phyloP scores from a whole-genome alignment of 2,888 invertebrate genomes.

The Cephalotes varians region DNA sequence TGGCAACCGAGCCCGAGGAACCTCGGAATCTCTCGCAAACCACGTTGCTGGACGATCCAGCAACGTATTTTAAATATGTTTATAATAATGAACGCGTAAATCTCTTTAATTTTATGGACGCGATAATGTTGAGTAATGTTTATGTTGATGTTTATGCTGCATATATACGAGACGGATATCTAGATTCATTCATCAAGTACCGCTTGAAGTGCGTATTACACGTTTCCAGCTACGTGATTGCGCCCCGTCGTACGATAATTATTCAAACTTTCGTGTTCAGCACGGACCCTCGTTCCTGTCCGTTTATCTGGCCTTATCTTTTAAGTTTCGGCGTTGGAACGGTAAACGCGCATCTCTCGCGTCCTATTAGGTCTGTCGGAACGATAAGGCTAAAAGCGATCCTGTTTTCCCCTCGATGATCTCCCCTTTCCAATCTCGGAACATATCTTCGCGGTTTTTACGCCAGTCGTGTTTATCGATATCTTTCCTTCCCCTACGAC shows the following conservation, averaged over 20 bases:
- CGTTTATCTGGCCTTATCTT: slow-evolving; percentile 62
- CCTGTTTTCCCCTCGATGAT: slow-evolving; percentile 58
- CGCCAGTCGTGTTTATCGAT: slow-evolving; percentile 50
- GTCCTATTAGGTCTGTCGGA: slow-evolving; percentile 65
- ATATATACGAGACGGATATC: slow-evolving; percentile 9
- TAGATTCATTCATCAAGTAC: slow-evolving; percentile 45
- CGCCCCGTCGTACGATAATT: slow-evolving; percentile 59
- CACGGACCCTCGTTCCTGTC: slow-evolving; percentile 36
- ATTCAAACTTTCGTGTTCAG: slow-evolving; percentile 67
- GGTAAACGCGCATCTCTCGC: slow-evolving; percentile 61
- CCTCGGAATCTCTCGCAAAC: background rate
- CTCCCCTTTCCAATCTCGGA: slow-evolving; percentile 48
- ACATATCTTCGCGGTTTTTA: slow-evolving; percentile 67
- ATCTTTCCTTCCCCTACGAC: slow-evolving; percentile 42
- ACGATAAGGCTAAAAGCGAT: slow-evolving; percentile 73
- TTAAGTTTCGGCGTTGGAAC: slow-evolving; percentile 52
- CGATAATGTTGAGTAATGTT: slow-evolving; percentile 39
- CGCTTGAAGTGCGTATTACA: slow-evolving; percentile 15
- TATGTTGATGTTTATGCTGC: slow-evolving; percentile 29
- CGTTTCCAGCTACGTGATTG: slow-evolving; percentile 32
- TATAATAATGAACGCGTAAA: slow-evolving; percentile 20
- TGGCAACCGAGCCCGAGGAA: slow-evolving; percentile 4
- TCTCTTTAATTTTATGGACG: slow-evolving; percentile 19
- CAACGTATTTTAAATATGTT: background rate
- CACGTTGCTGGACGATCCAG: background rate